Base-by-base conservation (phyloP, 2,113 vertebrate genomes). In the Hyperopisus bebe region DNA sequence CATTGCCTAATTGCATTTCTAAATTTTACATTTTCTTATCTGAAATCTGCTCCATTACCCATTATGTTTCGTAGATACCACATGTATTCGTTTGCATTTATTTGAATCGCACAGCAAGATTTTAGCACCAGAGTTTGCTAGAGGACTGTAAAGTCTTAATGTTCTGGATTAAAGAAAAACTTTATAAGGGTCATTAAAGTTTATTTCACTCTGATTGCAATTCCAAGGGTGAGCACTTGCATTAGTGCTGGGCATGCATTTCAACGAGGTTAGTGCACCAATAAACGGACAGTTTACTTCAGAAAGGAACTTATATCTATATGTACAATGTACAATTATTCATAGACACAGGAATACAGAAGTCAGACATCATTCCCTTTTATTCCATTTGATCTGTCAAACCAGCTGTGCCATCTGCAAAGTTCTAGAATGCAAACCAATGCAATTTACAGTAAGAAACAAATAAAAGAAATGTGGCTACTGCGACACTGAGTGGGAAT, bases 301-400 rank as follows among this genome's bases (percentile, higher is more conserved):
- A 9, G 44, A 47, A 84, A 21, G 82, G 44, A 84, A 42, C 82
- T 46, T 47, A 24, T 47, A 84, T 84, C 35, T 11, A 47, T 46
- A 84, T 19, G 74, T 80, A 80, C 74, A 77, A 77, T 84, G 31
- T 80, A 42, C 82, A 84, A n/a, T 84, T 47, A 44, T 47, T 84
- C 82, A 84, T n/a, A 47, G 39, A 84, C 44, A 47, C 7, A n/a
- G n/a, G 77, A 47, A 47, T 10, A 46, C 24, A 84, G 82, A 47
- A 84, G 44, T 5, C 82, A 84, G 44, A 84, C 82, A 84, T 82
- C 77, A 42, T 84, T 47, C 82, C 35, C 82, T 47, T 84, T 84
- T n/a, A 46, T 46, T 39, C 44, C 44, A 84, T 47, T 47, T 84
- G 82, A 82, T 82, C 19, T 44, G 13, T n/a, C 39, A n/a, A 11